Evolutionary conservation across 1,140 invertebrate genomes (phyloP), one percentile per base, ranked within the genome.

Genomic region (Chionoecetes opilio): DNA sequence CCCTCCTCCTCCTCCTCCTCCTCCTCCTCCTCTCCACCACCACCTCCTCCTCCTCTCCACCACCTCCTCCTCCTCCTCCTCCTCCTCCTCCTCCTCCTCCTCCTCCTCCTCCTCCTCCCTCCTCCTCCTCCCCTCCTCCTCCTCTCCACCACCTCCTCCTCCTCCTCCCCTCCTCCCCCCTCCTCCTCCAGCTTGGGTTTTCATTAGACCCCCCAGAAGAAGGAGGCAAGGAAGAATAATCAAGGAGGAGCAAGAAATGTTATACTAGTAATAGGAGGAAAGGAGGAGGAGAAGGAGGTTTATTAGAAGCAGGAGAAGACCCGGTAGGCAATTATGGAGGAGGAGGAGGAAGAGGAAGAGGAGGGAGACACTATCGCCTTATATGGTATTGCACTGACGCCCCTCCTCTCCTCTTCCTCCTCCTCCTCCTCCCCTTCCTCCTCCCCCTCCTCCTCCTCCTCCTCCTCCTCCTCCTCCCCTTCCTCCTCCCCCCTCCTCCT

Each of bases 1-100:
- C 82, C 91, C 75, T 31, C 82, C 91, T 75, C 53, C 82, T 31
- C 75, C 46, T 92, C 53, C 75, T 63, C 82, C 87, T 34, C 31
- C 34, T 32, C 35, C 31, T 89, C 87, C 35, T 35, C 34, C 87
- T 34, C 31, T 89, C 87, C 35, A 9, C 34, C 87, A 8, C 31
- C 34, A 9, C 35, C 31, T 89, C 87, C 35, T 35, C 35, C 87
- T 89, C 31, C 35, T 32, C 34, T 35, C 35, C 87, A 34, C 31
- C 35, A 9, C 34, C 31, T 34, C 87, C 34, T 35, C 35, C 87
- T 89, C 34, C 21, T 9, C 41, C 41, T 14, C 14, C 14, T 5
- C 8, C 84, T 85, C 84, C 34, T 34, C 32, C 82, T 85, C 82
- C 32, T 34, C 32, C 82, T 85, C 82, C n/a, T 34, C 82, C n/a